Evolutionary conservation across 1,140 invertebrate genomes (phyloP), one percentile per base, ranked within the genome.

Genomic region (Metaphire vulgaris): DNA sequence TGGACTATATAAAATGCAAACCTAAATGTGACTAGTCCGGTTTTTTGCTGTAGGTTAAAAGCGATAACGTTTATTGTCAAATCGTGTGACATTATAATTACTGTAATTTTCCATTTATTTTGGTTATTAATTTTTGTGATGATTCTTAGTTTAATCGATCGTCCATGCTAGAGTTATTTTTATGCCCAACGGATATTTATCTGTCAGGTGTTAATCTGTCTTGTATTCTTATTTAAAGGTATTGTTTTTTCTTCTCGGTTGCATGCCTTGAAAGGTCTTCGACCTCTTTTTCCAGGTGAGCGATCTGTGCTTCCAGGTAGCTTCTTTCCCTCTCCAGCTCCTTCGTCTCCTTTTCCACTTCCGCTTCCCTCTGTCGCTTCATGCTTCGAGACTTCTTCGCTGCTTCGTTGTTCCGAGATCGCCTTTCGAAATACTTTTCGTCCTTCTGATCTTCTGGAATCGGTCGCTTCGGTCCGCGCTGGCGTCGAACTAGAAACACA

Each of bases 301-400:
- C 84, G 0, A 94, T 87, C 83, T 95, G 92, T 0, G 92, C 92
- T 70, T 92, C 88, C 1, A 95, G 85, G 31, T 94, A 90, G 0
- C 92, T 91, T 81, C 95, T 95, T 85, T 95, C 93, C 82, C 93
- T 92, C 83, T 94, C 92, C 26, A 95, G 84, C 31, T 92, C 88
- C 64, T 90, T 91, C 0, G 92, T 92, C 64, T 91, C 89, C 78
- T 93, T 88, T 0, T 92, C 92, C 76, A 94, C 91, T 89, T 92
- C 85, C 84, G 86, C 93, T 86, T 96, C 94, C 67, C 93, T 87
- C 67, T 92, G 89, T 83, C 93, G 91, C 33, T 93, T 87, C 0
- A 92, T 92, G 84, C 96, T 93, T 56, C 94, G 86, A 0, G 92
- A 94, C 82, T 94, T 94, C 85, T 96, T 96, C 0, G 94, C 94